Conservation (phyloP, 2,888 invertebrate genomes). For the Folsomia manolachei region DNA sequence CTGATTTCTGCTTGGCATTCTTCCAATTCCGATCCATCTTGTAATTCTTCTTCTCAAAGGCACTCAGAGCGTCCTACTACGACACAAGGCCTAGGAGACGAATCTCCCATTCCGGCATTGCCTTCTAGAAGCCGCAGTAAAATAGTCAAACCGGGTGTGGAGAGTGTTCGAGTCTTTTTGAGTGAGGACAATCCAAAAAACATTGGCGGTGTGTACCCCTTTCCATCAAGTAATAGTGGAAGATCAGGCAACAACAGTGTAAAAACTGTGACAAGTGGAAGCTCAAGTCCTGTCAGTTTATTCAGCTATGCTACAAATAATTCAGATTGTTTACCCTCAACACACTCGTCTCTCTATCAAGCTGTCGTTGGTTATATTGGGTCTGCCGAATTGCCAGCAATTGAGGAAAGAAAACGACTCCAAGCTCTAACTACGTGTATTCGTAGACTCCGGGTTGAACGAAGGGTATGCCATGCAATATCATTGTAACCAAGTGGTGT, state of each 20-base stretch:
- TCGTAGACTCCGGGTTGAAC: constrained; percentile 80
- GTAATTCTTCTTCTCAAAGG: too few relatives aligned
- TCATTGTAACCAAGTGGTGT: neutral
- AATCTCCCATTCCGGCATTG: constrained; percentile 37
- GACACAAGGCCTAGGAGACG: constrained; percentile 34
- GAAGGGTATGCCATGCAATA: constrained; percentile 62
- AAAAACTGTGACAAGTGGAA: constrained; percentile 25
- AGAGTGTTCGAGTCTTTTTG: constrained; percentile 47
- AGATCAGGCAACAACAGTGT: constrained; percentile 47
- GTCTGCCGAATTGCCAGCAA: constrained; percentile 85
- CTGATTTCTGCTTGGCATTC: too few relatives aligned
- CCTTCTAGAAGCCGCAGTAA: constrained; percentile 31
- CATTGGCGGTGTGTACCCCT: neutral
- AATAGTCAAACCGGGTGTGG: constrained; percentile 41
- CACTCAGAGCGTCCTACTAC: too few relatives aligned
- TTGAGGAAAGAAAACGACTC: constrained; percentile 65
- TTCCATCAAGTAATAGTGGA: neutral
- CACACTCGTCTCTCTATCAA: constrained; percentile 54
- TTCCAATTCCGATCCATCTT: too few relatives aligned
- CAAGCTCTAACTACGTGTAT: constrained; percentile 72
- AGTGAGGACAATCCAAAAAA: constrained; percentile 19
- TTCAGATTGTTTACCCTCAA: neutral
- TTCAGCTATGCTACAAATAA: constrained; percentile 8
- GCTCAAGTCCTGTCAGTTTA: constrained; percentile 34
- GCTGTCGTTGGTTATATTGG: constrained; percentile 92